Conservation (phyloP, 1,140 invertebrate species). For the Leptinotarsa undecemlineata region DNA sequence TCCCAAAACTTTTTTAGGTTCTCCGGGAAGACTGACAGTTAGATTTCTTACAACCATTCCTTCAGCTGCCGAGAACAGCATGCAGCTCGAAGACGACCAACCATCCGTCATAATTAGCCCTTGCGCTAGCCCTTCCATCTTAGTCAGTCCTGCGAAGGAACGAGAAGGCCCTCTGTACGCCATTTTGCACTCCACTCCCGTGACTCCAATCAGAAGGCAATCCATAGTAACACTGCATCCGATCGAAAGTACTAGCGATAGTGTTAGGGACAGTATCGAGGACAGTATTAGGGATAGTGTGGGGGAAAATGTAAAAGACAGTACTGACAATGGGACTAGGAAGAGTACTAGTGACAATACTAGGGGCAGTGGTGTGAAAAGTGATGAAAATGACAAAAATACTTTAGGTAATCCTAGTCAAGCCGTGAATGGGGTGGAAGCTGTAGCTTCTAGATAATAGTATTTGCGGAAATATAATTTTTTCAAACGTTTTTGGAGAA, state of each 20-base stretch:
- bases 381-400: background rate
- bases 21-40: conserved; percentile 52
- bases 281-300: background rate
- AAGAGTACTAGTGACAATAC: conserved; percentile 22
- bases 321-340: conserved; percentile 25
- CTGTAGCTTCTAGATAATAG: conserved; percentile 36
- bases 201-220: conserved; percentile 46
- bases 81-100: conserved; percentile 66
- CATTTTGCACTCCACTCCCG: conserved; percentile 48
- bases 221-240: conserved; percentile 54
- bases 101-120: conserved; percentile 19
- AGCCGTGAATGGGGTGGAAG: conserved; percentile 19
- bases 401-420: conserved; percentile 26
- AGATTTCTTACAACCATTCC: conserved; percentile 78
- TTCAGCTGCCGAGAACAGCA: conserved; percentile 78
- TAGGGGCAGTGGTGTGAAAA: conserved; percentile 6
- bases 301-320: background rate
- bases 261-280: conserved; percentile 37
- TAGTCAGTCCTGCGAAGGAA: conserved; percentile 51
- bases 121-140: conserved; percentile 36
- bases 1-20: conserved; percentile 7
- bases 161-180: conserved; percentile 49
- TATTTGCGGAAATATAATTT: conserved; percentile 19
- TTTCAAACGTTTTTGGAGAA: background rate
- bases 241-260: conserved; percentile 29